These are phyloP conservation scores for Stenoptilia bipunctidactyla DNA, from an alignment of 2,888 invertebrate genomes.

Conservation along the genomic window DNA sequence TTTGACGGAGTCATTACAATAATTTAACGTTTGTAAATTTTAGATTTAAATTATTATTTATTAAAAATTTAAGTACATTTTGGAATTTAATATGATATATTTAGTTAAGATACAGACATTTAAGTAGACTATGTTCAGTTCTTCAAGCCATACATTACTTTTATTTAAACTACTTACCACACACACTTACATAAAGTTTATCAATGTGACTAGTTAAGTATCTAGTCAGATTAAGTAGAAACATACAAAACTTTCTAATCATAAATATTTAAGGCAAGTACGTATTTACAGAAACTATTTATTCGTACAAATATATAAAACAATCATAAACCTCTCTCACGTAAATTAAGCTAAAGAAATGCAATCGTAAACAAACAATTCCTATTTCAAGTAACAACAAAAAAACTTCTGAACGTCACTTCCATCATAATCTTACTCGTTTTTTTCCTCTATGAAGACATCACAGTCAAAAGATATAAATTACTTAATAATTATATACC, in stretches of 20 bases:
- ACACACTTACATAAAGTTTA: slow-evolving; percentile 9
- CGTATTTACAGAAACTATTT: slow-evolving; percentile 54
- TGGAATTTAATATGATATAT: neutral
- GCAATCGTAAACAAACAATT: slow-evolving; percentile 40
- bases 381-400: slow-evolving; percentile 36
- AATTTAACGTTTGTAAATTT: slow-evolving; percentile 16
- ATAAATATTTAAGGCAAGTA: slow-evolving; percentile 56
- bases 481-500: slow-evolving; percentile 28
- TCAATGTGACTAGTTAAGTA: slow-evolving; percentile 57
- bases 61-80: slow-evolving; percentile 9
- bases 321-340: slow-evolving; percentile 32
- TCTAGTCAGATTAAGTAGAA: slow-evolving; percentile 56
- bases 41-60: slow-evolving; percentile 1
- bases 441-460: slow-evolving; percentile 66
- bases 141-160: neutral
- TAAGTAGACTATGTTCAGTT: slow-evolving; percentile 3
- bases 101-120: neutral
- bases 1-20: slow-evolving; percentile 16
- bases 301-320: slow-evolving; percentile 40
- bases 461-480: slow-evolving; percentile 60
- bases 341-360: slow-evolving; percentile 42
- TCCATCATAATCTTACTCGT: slow-evolving; percentile 38
- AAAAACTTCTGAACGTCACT: slow-evolving; percentile 31
- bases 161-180: slow-evolving; percentile 14
- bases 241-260: slow-evolving; percentile 30